Evolutionary conservation across 2,797 vertebrate species (phyloP).

Genomic region (Acestrorhynchus altus): DNA sequence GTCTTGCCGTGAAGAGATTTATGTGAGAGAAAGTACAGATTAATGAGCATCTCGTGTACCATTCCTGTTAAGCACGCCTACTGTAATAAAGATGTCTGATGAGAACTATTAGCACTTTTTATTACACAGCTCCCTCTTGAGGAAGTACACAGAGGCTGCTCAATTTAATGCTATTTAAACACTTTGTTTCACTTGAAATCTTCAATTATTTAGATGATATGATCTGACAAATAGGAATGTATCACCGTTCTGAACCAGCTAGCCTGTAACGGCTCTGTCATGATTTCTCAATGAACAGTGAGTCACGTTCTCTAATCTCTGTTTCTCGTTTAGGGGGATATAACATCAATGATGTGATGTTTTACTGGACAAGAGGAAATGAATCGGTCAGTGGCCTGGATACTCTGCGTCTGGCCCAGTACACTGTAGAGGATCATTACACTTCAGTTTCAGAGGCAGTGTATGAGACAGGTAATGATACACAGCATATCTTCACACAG

Average conservation of each 20-base stretch:
- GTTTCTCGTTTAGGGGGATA: conserved; percentile 83
- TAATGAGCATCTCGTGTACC: conserved; percentile 5
- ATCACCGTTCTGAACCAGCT: background rate
- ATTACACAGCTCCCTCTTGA: conserved; percentile 52
- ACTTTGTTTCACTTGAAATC: background rate
- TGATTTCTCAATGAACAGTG: no score
- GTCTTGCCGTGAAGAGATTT: background rate
- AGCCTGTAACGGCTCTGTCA: background rate
- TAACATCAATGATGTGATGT: conserved; percentile 90
- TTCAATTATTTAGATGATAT: background rate
- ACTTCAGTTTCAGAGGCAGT: conserved; percentile 90
- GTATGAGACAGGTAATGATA: conserved; percentile 86
- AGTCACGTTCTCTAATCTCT: background rate
- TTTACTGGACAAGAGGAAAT: conserved; percentile 93
- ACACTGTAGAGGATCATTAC: conserved; percentile 91
- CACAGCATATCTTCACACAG: background rate
- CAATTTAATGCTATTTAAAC: background rate
- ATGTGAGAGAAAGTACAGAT: conserved; percentile 3
- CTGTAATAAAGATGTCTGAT: background rate
- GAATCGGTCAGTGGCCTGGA: conserved; percentile 90
- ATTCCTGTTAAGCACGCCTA: background rate
- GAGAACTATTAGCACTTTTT: conserved; percentile 21
- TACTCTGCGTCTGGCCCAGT: conserved; percentile 86
- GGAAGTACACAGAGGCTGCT: conserved; percentile 35
- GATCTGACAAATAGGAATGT: background rate